phyloP scores from a whole-genome alignment of 2,797 vertebrate genomes.

The Argyrosomus regius region DNA sequence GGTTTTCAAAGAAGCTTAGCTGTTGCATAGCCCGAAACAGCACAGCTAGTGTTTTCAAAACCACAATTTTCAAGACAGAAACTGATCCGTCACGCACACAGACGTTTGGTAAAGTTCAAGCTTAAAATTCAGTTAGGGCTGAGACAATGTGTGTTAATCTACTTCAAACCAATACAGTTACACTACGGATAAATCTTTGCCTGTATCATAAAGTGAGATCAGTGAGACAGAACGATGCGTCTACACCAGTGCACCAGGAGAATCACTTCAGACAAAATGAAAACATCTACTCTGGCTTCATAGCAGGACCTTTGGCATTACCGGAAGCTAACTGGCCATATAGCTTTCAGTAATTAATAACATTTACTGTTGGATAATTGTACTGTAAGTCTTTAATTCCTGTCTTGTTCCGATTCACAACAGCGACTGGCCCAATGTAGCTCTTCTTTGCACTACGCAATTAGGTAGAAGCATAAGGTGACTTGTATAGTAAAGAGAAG shows the following conservation, averaged over 20 bases:
- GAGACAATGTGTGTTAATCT: neutral
- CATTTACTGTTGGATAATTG: neutral
- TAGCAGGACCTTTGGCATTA: neutral
- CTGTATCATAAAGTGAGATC: constrained; percentile 31
- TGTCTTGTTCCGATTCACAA: neutral
- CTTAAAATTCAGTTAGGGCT: neutral
- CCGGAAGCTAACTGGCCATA: neutral
- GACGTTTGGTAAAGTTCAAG: neutral
- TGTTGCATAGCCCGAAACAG: neutral
- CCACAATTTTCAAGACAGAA: neutral
- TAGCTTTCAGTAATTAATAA: neutral
- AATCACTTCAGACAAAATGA: neutral
- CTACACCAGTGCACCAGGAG: neutral
- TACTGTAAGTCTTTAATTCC: neutral
- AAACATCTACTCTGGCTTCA: neutral
- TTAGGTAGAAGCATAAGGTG: neutral
- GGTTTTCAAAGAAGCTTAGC: neutral
- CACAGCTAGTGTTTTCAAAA: neutral
- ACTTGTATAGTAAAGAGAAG: neutral
- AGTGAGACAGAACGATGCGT: neutral
- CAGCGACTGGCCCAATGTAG: neutral
- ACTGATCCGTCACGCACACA: neutral
- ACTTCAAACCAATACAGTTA: constrained; percentile 2
- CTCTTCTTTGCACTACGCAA: neutral
- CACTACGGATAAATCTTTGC: neutral